Evolutionary conservation across 2,888 invertebrate genomes (phyloP).

Genomic region (Sarcophaga subvicina): DNA sequence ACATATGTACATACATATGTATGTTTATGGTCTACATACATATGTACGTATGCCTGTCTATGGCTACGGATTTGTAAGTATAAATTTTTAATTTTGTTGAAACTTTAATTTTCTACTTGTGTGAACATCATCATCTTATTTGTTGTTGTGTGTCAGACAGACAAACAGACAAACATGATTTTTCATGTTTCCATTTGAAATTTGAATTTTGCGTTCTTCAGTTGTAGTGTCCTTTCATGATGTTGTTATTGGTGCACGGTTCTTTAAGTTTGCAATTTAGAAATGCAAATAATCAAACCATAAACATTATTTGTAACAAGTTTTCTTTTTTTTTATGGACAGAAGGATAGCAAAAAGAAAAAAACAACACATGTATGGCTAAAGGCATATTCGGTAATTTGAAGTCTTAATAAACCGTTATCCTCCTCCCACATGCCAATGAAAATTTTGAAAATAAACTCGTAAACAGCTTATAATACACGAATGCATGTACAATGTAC

Average conservation of each 20-base stretch:
- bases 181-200: constrained; percentile 30
- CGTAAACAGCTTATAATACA: neutral
- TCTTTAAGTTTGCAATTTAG: constrained; percentile 61
- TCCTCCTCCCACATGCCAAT: neutral
- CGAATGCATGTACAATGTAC: neutral
- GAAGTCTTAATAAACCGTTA: constrained; percentile 49
- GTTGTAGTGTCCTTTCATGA: constrained; percentile 44
- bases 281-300: constrained; percentile 67
- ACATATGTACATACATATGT: neutral
- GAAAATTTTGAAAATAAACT: neutral
- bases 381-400: constrained; percentile 67
- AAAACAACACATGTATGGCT: constrained; percentile 50
- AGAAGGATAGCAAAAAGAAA: neutral
- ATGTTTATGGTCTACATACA: constrained; percentile 12
- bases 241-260: neutral
- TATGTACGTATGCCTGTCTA: neutral
- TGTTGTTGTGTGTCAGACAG: constrained; percentile 40
- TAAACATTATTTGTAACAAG: neutral
- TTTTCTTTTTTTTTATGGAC: neutral
- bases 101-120: constrained; percentile 70
- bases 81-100: constrained; percentile 42
- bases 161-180: constrained; percentile 55
- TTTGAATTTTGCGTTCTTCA: constrained; percentile 55
- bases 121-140: constrained; percentile 64
- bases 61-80: neutral